Conservation (phyloP, 1,140 invertebrate genomes). For the Calosoma granatense region DNA sequence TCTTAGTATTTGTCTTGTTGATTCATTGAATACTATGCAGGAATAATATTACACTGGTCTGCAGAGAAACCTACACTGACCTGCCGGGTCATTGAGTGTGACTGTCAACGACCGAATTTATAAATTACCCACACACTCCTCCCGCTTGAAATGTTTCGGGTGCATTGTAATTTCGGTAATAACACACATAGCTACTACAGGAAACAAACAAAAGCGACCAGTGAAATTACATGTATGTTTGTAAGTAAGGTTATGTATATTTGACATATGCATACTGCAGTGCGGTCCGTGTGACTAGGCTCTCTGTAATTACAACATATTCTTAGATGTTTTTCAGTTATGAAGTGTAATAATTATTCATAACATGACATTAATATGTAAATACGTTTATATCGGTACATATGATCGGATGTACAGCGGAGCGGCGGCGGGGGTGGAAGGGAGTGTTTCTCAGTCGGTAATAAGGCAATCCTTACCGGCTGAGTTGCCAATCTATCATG, state of each 20-base stretch:
- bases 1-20: too few relatives aligned
- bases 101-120: neutral
- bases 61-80: too few relatives aligned
- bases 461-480: neutral
- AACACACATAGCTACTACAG: neutral
- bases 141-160: too few relatives aligned
- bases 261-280: neutral
- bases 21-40: too few relatives aligned
- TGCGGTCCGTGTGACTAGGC: neutral
- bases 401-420: neutral
- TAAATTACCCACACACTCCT: neutral
- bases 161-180: neutral
- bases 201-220: neutral
- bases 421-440: neutral
- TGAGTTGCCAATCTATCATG: slow-evolving; percentile 1
- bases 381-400: neutral
- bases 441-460: neutral
- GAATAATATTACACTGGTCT: too few relatives aligned
- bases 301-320: neutral
- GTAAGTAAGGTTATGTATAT: neutral
- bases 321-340: too few relatives aligned
- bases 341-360: neutral
- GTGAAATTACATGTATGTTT: neutral
- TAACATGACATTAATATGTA: slow-evolving; percentile 4
- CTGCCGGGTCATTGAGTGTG: too few relatives aligned